Base-by-base conservation (phyloP, 2,113 vertebrate genomes). In the Lophius piscatorius region DNA sequence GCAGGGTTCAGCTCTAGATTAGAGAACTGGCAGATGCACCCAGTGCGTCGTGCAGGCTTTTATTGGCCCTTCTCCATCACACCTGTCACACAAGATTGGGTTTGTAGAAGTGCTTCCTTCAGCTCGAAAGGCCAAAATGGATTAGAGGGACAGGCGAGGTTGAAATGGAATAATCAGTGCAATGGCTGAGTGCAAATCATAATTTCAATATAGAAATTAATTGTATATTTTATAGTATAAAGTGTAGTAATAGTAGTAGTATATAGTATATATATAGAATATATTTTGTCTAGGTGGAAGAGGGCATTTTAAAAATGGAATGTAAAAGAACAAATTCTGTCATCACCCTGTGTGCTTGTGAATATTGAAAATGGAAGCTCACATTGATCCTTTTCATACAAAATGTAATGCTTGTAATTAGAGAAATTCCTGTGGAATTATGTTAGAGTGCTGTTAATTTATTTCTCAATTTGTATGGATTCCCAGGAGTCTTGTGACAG, bases 11-110 rank as follows among this genome's bases (percentile, higher is more conserved):
- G 63, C 54, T 64, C 28, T 22, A 22, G 74, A 78, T 78, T 76
- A 81, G 78, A 78, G 76, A 79, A 76, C 81, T 67, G 31, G 40
- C 24, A 71, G 76, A 71, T 17, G 57, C 82, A 76, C 22, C 68
- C 67, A 0, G 85, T 5, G 84, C 61, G 0, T 62, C 9, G 61
- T 12, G 66, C 71, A n/a, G 78, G 70, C 77, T 81, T 83, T 88
- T 86, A 88, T 86, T 88, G 86, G 86, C 86, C 74, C 64, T 76
- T 83, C 80, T 88, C 86, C 86, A 88, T 88, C 86, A 88, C 82
- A 83, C 82, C 86, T 88, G 86, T 85, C 86, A 88, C 73, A 80
- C 76, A 57, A 83, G 84, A 88, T 88, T 86, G 86, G 86, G 86
- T 88, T 88, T 85, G 86, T 71, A 62, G 78, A 67, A 76, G 64